Conservation (phyloP, 2,888 invertebrate species). For the Alloscopus bannaensis region DNA sequence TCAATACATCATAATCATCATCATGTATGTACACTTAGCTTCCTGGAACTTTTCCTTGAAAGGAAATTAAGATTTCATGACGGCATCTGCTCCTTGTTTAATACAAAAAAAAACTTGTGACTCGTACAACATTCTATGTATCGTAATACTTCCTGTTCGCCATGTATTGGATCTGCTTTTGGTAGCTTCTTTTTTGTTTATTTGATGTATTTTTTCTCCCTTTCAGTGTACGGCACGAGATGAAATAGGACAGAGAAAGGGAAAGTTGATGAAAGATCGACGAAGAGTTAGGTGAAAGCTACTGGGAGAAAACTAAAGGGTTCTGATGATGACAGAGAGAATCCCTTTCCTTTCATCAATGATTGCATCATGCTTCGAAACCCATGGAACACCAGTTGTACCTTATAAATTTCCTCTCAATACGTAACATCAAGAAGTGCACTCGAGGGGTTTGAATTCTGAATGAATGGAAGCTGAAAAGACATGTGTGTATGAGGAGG, state of each 20-base stretch:
- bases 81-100: constrained; percentile 32
- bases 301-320: constrained; percentile 20
- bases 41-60: too few relatives aligned
- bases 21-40: too few relatives aligned
- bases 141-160: neutral
- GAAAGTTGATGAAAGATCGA: constrained; percentile 35
- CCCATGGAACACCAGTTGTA: too few relatives aligned
- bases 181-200: constrained; percentile 19
- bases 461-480: constrained; percentile 30
- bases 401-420: too few relatives aligned
- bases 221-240: too few relatives aligned
- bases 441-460: constrained; percentile 40
- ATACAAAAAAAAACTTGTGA: constrained; percentile 17
- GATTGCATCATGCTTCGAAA: constrained; percentile 39
- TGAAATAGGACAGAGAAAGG: constrained; percentile 7
- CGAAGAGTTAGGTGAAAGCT: constrained; percentile 20
- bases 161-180: constrained; percentile 19
- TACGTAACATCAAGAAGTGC: constrained; percentile 20
- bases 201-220: neutral
- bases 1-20: too few relatives aligned
- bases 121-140: neutral
- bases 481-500: neutral
- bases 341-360: constrained; percentile 40
- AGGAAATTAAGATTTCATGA: constrained; percentile 58
- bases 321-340: constrained; percentile 37